A percentile compares a stretch with the other conserved stretches of the same genome.
Conservation (phyloP, 2,113 vertebrate genomes). For the Gavialis gangeticus region DNA sequence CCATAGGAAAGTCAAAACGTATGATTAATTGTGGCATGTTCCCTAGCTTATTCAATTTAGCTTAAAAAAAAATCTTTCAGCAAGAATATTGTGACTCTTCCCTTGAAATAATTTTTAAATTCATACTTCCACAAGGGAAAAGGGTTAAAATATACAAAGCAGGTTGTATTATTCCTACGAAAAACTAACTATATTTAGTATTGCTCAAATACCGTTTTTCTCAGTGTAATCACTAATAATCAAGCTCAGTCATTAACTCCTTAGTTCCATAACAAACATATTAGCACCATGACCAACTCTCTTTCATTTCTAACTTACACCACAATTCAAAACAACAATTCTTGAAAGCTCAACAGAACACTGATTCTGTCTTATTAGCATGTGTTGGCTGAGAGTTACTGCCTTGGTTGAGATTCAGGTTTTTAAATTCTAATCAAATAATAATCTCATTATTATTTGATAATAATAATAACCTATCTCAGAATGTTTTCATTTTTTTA, state of each 20-base stretch:
- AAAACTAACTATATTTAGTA: background rate
- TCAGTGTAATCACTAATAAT: background rate
- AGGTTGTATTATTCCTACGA: background rate
- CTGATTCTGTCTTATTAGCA: background rate
- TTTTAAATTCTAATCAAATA: background rate
- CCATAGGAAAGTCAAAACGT: conserved; percentile 56
- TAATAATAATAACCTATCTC: background rate
- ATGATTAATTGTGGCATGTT: conserved; percentile 66
- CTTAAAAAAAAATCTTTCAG: conserved; percentile 33
- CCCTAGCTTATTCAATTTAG: conserved; percentile 49
- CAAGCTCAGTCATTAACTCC: background rate
- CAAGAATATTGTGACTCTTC: conserved; percentile 45
- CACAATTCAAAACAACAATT: background rate
- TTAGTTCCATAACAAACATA: background rate
- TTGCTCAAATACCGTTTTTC: background rate
- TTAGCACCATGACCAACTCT: background rate
- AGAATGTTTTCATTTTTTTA: background rate
- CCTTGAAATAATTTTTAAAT: conserved; percentile 34
- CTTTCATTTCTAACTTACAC: background rate
- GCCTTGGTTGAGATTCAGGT: background rate
- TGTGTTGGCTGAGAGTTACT: background rate
- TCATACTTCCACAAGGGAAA: conserved; percentile 13
- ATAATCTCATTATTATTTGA: background rate
- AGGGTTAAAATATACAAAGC: conserved; percentile 10
- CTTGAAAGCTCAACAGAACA: background rate